These are phyloP conservation scores for Sebastes vulpes DNA, from an alignment of 2,797 vertebrate genomes.

Conservation along the genomic window DNA sequence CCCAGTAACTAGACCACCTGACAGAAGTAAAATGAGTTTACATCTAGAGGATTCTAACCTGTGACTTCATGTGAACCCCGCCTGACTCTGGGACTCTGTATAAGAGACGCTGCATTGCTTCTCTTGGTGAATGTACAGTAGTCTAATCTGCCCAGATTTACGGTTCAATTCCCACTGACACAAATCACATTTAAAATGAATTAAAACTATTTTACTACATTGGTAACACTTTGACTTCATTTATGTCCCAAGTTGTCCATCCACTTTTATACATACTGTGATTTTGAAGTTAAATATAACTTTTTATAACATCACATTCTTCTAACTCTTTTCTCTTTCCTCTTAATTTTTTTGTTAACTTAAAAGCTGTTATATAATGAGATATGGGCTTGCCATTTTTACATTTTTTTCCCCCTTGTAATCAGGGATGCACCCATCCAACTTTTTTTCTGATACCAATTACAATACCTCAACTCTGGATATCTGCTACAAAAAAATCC, in stretches of 20 bases:
- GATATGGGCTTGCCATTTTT: background rate
- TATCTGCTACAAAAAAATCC: background rate
- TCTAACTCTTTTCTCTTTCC: background rate
- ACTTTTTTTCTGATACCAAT: background rate
- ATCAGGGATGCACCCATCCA: background rate
- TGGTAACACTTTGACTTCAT: background rate
- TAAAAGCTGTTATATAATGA: background rate
- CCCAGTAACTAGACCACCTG: background rate
- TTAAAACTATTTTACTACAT: background rate
- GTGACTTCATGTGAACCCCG: slow-evolving; percentile 5
- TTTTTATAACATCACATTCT: background rate
- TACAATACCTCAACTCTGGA: background rate
- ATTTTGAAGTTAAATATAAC: background rate
- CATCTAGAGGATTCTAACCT: background rate
- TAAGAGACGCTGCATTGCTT: background rate
- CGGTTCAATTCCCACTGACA: background rate
- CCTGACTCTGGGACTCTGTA: background rate
- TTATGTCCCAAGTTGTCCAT: background rate
- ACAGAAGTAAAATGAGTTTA: background rate
- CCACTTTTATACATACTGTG: background rate
- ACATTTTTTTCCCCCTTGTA: background rate
- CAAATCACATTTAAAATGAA: background rate
- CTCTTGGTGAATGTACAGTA: background rate
- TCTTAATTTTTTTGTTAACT: background rate
- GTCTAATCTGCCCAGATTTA: background rate